Percentiles rank a stretch among this genome's conserved stretches.
Conservation (phyloP, 2,797 vertebrate genomes). For the Apogon hyalosoma region DNA sequence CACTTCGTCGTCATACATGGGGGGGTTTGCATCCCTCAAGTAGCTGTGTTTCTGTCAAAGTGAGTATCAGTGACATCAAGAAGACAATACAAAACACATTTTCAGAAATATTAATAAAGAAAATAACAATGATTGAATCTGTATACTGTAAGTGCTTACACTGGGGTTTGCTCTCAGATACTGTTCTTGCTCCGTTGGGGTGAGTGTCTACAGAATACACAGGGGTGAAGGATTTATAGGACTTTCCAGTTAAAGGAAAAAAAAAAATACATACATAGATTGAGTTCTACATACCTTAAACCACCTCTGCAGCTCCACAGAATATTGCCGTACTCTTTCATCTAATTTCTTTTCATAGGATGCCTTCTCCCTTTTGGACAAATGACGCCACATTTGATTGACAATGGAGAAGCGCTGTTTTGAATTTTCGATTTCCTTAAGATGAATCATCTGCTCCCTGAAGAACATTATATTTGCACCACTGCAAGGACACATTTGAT, state of each 20-base stretch:
- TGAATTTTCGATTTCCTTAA: background rate
- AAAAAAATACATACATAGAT: background rate
- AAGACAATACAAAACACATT: too few relatives aligned
- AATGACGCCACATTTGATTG: slow-evolving; percentile 12
- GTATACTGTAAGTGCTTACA: slow-evolving; percentile 45
- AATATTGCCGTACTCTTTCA: background rate
- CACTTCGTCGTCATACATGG: rapidly evolving
- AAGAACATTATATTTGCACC: background rate
- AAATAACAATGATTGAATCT: too few relatives aligned
- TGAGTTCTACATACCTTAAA: slow-evolving; percentile 46
- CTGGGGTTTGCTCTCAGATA: slow-evolving; percentile 12
- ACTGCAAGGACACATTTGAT: slow-evolving; percentile 31
- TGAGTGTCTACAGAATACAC: slow-evolving; percentile 44
- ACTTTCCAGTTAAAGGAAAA: background rate
- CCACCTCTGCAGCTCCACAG: slow-evolving; percentile 47
- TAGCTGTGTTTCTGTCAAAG: too few relatives aligned
- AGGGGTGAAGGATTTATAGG: background rate
- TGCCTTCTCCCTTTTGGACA: slow-evolving; percentile 23
- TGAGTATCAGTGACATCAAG: too few relatives aligned
- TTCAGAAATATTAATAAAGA: too few relatives aligned
- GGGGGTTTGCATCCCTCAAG: too few relatives aligned
- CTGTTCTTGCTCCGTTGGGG: background rate
- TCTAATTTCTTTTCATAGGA: background rate
- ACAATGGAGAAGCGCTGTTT: background rate
- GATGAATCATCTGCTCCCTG: slow-evolving; percentile 21